phyloP scores from a whole-genome alignment of 2,888 invertebrate genomes.

The Chromoteleia sp. region DNA sequence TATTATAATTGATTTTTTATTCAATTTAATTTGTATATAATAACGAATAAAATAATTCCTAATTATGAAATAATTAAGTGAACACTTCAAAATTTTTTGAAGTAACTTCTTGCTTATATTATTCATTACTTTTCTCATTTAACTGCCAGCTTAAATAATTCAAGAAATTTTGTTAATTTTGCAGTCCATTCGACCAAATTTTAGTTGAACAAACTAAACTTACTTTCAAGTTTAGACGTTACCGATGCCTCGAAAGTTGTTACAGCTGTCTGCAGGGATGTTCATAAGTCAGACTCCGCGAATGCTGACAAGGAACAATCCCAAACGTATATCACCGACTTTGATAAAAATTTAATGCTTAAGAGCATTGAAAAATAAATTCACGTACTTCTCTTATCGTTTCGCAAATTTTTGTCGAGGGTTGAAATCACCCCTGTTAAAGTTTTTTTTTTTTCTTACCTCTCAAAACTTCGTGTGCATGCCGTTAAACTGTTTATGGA shows the following conservation, averaged over 20 bases:
- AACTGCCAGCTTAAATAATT: slow-evolving; percentile 7
- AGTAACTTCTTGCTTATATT: no score
- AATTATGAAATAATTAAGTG: no score
- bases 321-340: slow-evolving; percentile 12
- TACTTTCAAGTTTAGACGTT: slow-evolving; percentile 26
- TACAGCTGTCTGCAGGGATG: slow-evolving; percentile 46
- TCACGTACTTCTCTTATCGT: slow-evolving; percentile 17
- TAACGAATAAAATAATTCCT: no score
- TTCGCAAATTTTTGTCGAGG: slow-evolving; percentile 10
- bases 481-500: slow-evolving; percentile 35
- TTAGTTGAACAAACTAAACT: slow-evolving; percentile 30
- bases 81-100: no score
- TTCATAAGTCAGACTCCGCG: slow-evolving; percentile 16
- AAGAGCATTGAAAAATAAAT: slow-evolving; percentile 31
- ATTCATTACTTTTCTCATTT: no score
- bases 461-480: slow-evolving; percentile 34
- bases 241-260: slow-evolving; percentile 38
- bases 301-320: slow-evolving; percentile 36
- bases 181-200: slow-evolving; percentile 21
- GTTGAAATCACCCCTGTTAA: slow-evolving; percentile 13
- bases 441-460: slow-evolving; percentile 5
- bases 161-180: slow-evolving; percentile 19
- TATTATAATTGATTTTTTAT: no score
- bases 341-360: slow-evolving; percentile 29
- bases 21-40: no score